phyloP scores from a whole-genome alignment of 2,113 vertebrate genomes.

The Elachura formosa region DNA sequence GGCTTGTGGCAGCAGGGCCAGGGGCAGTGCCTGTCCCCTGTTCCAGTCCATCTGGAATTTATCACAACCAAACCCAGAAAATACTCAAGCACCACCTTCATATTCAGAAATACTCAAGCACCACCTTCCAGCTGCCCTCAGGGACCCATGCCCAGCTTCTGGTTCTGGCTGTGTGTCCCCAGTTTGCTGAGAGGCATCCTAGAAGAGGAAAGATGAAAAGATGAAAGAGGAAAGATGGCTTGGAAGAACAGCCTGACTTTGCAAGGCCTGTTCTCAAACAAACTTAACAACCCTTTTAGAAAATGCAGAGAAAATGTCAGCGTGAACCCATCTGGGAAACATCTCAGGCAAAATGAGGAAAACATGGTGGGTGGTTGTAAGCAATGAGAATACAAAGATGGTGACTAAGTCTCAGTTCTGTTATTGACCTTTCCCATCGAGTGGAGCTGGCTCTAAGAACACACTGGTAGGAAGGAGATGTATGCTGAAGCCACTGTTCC shows the following conservation, averaged over 20 bases:
- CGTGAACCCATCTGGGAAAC: not conserved
- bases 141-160: not conserved
- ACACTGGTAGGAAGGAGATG: not conserved
- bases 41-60: not conserved
- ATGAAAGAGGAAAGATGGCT: not conserved
- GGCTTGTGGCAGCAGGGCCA: not conserved
- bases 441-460: not conserved
- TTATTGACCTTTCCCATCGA: not conserved
- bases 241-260: not conserved
- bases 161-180: not conserved
- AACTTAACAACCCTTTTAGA: not conserved
- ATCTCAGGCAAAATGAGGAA: not conserved
- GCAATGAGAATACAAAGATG: not conserved
- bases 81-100: not conserved
- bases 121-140: not conserved
- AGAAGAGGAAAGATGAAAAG: not conserved
- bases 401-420: not conserved
- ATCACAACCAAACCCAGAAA: not conserved
- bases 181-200: not conserved
- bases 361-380: not conserved
- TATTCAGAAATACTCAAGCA: not conserved
- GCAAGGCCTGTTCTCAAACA: not conserved
- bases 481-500: not conserved
- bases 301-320: not conserved
- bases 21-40: not conserved